phyloP scores from a whole-genome alignment of 1,140 invertebrate genomes.

The Drosophila hydei region DNA sequence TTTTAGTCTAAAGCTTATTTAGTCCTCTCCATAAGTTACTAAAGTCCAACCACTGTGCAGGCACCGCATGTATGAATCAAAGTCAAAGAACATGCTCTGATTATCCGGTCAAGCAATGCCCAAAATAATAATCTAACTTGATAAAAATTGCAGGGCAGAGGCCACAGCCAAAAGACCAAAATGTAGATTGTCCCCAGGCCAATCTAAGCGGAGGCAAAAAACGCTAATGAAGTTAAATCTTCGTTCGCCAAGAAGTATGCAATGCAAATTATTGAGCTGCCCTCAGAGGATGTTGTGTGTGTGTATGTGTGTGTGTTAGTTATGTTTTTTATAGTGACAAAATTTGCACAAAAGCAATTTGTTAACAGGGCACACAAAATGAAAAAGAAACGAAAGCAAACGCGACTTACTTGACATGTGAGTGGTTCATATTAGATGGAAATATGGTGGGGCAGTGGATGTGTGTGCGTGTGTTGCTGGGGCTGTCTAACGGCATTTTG shows the following conservation, averaged over 20 bases:
- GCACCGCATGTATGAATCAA: conserved; percentile 15
- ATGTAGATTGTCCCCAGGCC: conserved; percentile 21
- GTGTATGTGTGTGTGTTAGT: conserved; percentile 22
- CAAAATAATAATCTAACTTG: conserved; percentile 34
- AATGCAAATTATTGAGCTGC: conserved; percentile 41
- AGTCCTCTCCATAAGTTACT: no score
- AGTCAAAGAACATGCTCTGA: conserved; percentile 51
- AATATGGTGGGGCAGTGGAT: background rate
- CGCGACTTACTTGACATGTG: conserved; percentile 58
- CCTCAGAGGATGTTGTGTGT: conserved; percentile 7
- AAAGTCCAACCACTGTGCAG: conserved; percentile 21
- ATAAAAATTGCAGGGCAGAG: conserved; percentile 26
- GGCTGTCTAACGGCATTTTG: conserved; percentile 46
- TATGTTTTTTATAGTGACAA: conserved; percentile 58
- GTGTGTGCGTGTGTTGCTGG: background rate
- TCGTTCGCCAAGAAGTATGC: no score
- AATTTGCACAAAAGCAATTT: conserved; percentile 80
- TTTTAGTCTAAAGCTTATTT: background rate
- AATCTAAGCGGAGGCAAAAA: conserved; percentile 15
- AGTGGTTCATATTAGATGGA: conserved; percentile 1
- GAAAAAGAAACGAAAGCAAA: conserved; percentile 23
- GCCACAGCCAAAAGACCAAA: conserved; percentile 5
- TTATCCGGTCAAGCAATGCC: conserved; percentile 67
- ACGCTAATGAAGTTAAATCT: conserved; percentile 70
- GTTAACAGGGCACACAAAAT: conserved; percentile 48